A percentile compares a stretch with the other conserved stretches of the same genome.
Conservation (phyloP, 2,113 vertebrate genomes). For the Oryzias curvinotus region DNA sequence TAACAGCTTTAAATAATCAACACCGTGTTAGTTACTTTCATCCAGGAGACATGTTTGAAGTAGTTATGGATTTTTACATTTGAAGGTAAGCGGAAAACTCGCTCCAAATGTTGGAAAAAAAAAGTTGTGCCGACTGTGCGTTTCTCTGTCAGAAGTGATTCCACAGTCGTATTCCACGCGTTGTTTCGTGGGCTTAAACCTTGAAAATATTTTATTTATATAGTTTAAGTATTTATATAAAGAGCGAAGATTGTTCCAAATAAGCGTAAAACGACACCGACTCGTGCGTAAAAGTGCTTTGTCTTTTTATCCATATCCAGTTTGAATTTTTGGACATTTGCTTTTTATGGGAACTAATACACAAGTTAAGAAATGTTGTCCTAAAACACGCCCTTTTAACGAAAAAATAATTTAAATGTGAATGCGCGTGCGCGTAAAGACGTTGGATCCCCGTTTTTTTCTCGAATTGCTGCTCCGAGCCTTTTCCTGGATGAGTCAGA, state of each 20-base stretch:
- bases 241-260: background rate
- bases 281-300: slow-evolving; percentile 33
- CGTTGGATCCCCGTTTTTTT: no score
- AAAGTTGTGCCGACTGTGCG: background rate
- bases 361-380: no score
- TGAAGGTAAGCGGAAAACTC: slow-evolving; percentile 39
- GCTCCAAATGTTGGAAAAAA: background rate
- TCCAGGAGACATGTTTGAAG: rapidly evolving
- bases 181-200: background rate
- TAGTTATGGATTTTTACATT: slow-evolving; percentile 22
- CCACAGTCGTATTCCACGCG: rapidly evolving
- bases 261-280: background rate
- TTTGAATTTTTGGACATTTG: background rate
- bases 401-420: background rate
- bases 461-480: background rate
- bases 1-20: background rate
- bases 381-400: background rate
- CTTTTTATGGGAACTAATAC: background rate
- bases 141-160: background rate
- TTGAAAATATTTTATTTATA: background rate
- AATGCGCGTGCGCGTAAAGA: no score
- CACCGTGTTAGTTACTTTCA: rapidly evolving
- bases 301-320: background rate
- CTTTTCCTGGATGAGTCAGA: background rate
- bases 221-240: rapidly evolving